Conservation (phyloP, 2,113 vertebrate genomes). For the Dicaeum eximium region DNA sequence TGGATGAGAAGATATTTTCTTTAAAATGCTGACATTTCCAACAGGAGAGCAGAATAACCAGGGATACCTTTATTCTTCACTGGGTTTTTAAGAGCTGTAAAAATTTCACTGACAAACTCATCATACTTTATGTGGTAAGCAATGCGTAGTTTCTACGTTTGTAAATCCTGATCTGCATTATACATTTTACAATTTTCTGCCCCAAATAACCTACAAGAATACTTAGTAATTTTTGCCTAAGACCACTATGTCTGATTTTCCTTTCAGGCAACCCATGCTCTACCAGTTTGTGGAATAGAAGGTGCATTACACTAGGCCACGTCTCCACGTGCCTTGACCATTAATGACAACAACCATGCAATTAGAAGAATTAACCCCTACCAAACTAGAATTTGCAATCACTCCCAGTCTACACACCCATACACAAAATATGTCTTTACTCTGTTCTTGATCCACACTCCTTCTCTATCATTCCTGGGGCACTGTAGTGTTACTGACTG, state of each 20-base stretch:
- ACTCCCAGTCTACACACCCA: background rate
- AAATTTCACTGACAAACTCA: background rate
- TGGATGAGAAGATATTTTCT: background rate
- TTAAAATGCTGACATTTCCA: background rate
- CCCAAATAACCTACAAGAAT: background rate
- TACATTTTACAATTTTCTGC: background rate
- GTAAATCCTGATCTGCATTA: background rate
- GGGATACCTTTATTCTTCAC: background rate
- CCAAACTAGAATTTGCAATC: background rate
- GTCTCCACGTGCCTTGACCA: background rate
- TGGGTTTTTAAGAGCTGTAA: background rate
- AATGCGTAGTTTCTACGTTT: background rate
- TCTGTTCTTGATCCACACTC: background rate
- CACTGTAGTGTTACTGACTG: background rate
- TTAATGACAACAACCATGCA: background rate
- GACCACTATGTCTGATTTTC: background rate
- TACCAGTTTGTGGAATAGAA: background rate
- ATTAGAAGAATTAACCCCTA: background rate
- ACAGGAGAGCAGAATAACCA: background rate
- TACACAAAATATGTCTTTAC: background rate
- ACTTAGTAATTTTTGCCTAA: background rate
- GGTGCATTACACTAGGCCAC: background rate
- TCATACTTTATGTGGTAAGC: background rate
- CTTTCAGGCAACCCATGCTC: background rate
- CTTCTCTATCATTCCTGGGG: background rate